Conservation (phyloP, 2,113 vertebrate genomes). For the Balaeniceps rex region DNA sequence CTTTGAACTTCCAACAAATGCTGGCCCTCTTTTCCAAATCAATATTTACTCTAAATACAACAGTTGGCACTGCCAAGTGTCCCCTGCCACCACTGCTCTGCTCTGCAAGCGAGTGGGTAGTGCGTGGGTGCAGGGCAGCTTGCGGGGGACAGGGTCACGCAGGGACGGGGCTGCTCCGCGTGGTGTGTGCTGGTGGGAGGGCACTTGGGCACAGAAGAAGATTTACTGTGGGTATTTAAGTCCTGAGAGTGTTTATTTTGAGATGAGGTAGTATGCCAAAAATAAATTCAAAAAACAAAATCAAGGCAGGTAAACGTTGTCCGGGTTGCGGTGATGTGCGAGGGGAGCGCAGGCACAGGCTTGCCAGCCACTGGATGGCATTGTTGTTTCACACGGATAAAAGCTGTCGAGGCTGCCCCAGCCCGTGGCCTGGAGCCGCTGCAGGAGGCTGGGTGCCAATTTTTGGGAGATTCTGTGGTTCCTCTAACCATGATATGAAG, state of each 20-base stretch:
- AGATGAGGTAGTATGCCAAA: background rate
- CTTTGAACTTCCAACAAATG: background rate
- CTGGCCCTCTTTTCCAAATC: background rate
- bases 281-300: background rate
- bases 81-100: background rate
- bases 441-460: background rate
- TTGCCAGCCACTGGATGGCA: constrained; percentile 4
- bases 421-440: background rate
- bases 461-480: background rate
- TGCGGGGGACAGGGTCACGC: fast-evolving
- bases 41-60: background rate
- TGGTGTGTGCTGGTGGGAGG: background rate
- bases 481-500: fast-evolving
- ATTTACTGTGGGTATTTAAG: background rate
- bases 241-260: background rate
- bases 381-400: background rate
- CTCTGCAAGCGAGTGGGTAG: background rate
- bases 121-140: fast-evolving
- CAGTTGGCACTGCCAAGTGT: background rate
- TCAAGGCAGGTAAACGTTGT: background rate
- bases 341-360: fast-evolving
- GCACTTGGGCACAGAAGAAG: background rate
- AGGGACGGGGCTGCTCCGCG: background rate
- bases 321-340: fast-evolving
- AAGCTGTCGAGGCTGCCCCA: background rate